These are phyloP conservation scores for Pan paniscus DNA, from an alignment of 2,113 vertebrate genomes.

Conservation along the genomic window DNA sequence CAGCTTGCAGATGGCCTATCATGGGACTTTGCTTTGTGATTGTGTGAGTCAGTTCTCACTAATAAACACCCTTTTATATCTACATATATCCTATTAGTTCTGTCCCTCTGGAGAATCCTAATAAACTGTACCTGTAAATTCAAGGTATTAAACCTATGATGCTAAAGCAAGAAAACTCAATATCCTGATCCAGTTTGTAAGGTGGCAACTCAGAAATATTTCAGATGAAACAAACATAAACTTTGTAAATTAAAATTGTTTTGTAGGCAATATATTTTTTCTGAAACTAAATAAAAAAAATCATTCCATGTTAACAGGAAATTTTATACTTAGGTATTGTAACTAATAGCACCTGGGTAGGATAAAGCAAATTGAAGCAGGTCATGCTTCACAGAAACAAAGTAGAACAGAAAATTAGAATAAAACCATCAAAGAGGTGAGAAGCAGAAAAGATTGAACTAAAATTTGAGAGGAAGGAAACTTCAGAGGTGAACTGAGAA, in stretches of 20 bases:
- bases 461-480: not conserved
- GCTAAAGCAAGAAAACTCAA: not conserved
- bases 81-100: too few species aligned
- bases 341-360: not conserved
- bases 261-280: not conserved
- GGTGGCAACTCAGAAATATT: not conserved
- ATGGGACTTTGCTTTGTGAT: too few species aligned
- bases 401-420: not conserved
- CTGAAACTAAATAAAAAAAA: not conserved
- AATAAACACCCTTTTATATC: too few species aligned
- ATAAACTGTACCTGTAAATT: not conserved
- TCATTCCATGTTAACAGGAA: not conserved
- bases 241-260: not conserved
- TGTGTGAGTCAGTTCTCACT: too few species aligned
- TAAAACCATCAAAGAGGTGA: not conserved
- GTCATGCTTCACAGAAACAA: not conserved
- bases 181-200: not conserved
- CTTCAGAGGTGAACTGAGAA: not conserved
- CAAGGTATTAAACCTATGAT: not conserved
- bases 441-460: not conserved
- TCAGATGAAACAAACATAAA: not conserved
- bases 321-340: not conserved
- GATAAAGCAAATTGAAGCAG: not conserved
- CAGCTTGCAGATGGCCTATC: too few species aligned
- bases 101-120: too few species aligned